Conservation (phyloP, 2,888 invertebrate species). For the Aspidiotus rigidus region DNA sequence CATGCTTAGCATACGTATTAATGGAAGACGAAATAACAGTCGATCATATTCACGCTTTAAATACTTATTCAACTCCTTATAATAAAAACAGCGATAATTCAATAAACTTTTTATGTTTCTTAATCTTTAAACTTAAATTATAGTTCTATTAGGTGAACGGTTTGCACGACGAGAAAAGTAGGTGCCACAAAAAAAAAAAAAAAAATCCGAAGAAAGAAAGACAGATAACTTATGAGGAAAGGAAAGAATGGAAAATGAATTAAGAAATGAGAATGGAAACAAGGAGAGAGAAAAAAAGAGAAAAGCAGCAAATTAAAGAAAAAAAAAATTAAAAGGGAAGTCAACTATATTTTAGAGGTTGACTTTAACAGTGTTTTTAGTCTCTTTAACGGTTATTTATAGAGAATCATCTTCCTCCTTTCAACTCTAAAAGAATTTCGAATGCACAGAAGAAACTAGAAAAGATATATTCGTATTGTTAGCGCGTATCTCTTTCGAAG, state of each 20-base stretch:
- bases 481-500: conserved; percentile 23
- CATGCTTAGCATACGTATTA: no score
- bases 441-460: conserved; percentile 30
- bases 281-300: not conserved
- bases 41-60: no score
- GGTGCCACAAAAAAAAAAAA: not conserved
- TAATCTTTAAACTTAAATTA: not conserved
- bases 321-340: conserved; percentile 21
- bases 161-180: not conserved
- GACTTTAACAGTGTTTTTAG: conserved; percentile 32
- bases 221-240: not conserved
- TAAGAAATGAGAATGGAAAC: not conserved
- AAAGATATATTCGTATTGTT: conserved; percentile 32
- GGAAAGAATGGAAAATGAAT: conserved; percentile 3
- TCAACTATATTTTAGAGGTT: conserved; percentile 31
- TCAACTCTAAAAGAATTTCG: conserved; percentile 29
- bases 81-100: not conserved
- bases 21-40: no score
- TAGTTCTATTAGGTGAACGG: not conserved
- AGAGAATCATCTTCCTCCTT: conserved; percentile 32
- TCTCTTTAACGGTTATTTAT: conserved; percentile 33
- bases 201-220: not conserved
- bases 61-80: no score
- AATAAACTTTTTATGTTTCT: not conserved
- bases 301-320: not conserved